Percentiles rank a stretch among this genome's conserved stretches.
Evolutionary conservation across 30 jellyfish, hydroid and myxozoan species (phyloP).

Genomic region (Aurelia sp.): DNA sequence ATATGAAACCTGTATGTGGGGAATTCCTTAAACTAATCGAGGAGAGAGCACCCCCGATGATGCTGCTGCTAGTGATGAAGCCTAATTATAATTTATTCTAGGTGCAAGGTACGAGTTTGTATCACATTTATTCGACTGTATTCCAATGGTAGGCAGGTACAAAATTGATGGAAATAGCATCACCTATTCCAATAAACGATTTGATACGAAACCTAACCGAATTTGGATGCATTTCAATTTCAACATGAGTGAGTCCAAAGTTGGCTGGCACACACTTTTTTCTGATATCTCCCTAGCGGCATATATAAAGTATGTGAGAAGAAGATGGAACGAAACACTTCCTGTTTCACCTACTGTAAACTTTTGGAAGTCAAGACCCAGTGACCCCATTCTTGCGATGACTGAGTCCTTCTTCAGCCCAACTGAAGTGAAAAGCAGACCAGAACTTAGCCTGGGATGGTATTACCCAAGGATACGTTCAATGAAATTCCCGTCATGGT

Average conservation of each 20-base stretch:
- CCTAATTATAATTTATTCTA: not conserved
- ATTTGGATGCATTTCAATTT: slow-evolving; percentile 48
- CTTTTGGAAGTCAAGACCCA: slow-evolving; percentile 56
- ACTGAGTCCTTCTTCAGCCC: slow-evolving; percentile 69
- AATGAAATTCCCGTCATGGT: slow-evolving; percentile 31
- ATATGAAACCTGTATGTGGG: too few species aligned
- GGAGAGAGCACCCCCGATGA: too few species aligned
- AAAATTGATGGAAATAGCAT: slow-evolving; percentile 17
- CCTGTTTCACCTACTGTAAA: slow-evolving; percentile 35
- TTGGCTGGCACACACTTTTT: slow-evolving; percentile 48
- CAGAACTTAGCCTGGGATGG: slow-evolving; percentile 52
- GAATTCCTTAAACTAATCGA: too few species aligned
- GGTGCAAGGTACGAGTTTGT: slow-evolving; percentile 36
- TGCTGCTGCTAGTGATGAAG: not conserved
- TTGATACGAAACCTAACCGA: slow-evolving; percentile 14
- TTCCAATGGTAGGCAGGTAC: slow-evolving; percentile 72
- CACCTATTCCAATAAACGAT: slow-evolving; percentile 33
- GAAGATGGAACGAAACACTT: slow-evolving; percentile 34
- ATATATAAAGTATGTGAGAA: not conserved
- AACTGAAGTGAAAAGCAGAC: slow-evolving; percentile 43
- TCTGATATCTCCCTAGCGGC: slow-evolving; percentile 47
- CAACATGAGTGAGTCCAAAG: slow-evolving; percentile 43
- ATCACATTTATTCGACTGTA: slow-evolving; percentile 62
- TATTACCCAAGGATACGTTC: slow-evolving; percentile 1
- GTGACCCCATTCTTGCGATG: slow-evolving; percentile 41